These are phyloP conservation scores for Pterocles orientalis DNA, from an alignment of 2,113 vertebrate genomes.

Conservation along the genomic window DNA sequence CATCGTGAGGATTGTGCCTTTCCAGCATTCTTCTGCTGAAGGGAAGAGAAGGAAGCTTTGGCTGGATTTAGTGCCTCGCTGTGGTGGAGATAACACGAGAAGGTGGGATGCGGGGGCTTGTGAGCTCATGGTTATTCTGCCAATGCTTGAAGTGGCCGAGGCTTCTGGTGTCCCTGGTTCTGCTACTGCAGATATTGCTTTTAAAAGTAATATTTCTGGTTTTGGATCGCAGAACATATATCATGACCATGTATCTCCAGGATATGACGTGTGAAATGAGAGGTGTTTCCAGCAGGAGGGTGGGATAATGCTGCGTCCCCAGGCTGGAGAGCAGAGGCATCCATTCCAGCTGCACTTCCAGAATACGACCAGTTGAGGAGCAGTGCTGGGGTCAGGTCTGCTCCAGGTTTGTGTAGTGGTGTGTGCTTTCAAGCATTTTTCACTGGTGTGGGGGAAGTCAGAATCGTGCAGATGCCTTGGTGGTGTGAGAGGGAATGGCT, in stretches of 20 bases:
- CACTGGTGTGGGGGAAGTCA: background rate
- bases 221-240: background rate
- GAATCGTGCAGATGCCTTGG: background rate
- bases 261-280: background rate
- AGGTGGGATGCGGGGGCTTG: background rate
- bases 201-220: background rate
- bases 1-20: background rate
- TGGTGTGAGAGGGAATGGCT: background rate
- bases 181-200: background rate
- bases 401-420: background rate
- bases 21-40: background rate
- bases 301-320: background rate
- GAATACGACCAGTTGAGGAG: background rate
- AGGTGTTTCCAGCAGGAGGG: background rate
- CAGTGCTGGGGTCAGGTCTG: background rate
- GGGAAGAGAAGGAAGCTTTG: background rate
- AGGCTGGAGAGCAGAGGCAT: background rate
- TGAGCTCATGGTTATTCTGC: background rate
- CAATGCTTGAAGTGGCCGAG: background rate
- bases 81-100: background rate
- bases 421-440: background rate
- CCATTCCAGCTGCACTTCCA: background rate
- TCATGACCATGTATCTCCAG: rapidly evolving
- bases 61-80: background rate
- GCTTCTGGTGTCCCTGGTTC: background rate